Base-by-base conservation (phyloP, 2,888 invertebrate genomes). In the Ormia ochracea region DNA sequence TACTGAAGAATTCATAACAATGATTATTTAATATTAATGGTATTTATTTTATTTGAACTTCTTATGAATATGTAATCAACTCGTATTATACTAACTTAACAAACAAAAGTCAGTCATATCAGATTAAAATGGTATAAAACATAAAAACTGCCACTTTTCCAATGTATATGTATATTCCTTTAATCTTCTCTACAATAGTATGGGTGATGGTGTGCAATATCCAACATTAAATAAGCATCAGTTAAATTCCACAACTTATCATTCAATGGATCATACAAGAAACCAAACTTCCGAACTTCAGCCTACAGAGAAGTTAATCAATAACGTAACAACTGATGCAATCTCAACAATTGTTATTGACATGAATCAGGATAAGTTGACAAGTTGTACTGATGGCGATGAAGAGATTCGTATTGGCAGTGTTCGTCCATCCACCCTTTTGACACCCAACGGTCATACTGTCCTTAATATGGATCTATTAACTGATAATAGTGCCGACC, bases 131-230 rank as follows among this genome's bases (percentile, higher is more conserved):
- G 19, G 38, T 38, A 41, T 19, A 2, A 68, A 68, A 63, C 31
- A 45, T 21, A 75, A 52, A 45, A 54, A 70, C 69, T 63, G 36
- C 41, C 45, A 54, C 38, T 76, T 76, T 45, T 21, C 59, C 61
- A 21, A 69, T 61, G 63, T 63, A 38, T 63, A n/a, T n/a, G n/a
- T n/a, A 21, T 63, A 21, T 69, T 38, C 50, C 50, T 77, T 41
- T 66, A 52, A 65, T 65, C 36, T 68, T 68, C 41, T 72, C 76
- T 68, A 73, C 31, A 45, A 73, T 93, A 96, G 96, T 94, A 92
- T 94, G 91, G 96, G 96, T 91, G 96, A 96, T 91, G 97, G 96
- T 91, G 93, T 95, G 91, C 93, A 92, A 91, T 97, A 92, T 92
- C 95, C 95, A 86, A 95, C 95, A 90, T 93, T 94, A 87, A 92